These are phyloP conservation scores for Coptotermes formosanus DNA, from an alignment of 1,140 invertebrate species.

Conservation along the genomic window DNA sequence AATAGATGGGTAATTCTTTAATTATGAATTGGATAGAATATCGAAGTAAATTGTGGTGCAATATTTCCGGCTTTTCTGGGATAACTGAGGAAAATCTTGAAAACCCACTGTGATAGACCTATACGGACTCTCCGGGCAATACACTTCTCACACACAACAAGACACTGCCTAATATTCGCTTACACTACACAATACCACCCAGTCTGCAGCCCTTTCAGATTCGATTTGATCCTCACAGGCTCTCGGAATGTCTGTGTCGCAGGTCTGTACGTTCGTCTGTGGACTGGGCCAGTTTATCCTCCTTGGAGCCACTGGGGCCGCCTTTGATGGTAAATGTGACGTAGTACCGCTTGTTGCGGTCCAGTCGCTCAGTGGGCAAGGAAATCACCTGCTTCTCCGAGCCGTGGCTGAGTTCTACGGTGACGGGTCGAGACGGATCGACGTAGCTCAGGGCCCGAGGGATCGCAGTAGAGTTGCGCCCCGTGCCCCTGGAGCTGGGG, in stretches of 20 bases:
- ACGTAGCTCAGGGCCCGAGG: slow-evolving; percentile 42
- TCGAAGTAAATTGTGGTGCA: neutral
- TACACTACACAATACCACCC: neutral
- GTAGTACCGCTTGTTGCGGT: slow-evolving; percentile 85
- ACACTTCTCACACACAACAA: too few relatives aligned
- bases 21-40: too few relatives aligned
- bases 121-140: too few relatives aligned
- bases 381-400: slow-evolving; percentile 80
- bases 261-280: neutral
- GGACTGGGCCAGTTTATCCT: neutral
- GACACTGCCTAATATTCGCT: too few relatives aligned
- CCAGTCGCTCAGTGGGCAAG: slow-evolving; percentile 77
- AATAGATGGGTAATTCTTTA: too few relatives aligned
- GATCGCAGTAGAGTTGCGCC: neutral
- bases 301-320: slow-evolving; percentile 19
- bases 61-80: neutral
- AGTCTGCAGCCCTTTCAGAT: neutral
- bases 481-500: slow-evolving; percentile 49
- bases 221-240: slow-evolving; percentile 16
- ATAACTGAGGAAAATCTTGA: neutral
- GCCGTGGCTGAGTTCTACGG: slow-evolving; percentile 74
- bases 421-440: slow-evolving; percentile 51
- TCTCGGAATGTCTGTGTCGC: slow-evolving; percentile 27
- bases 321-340: slow-evolving; percentile 82
- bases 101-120: too few relatives aligned